Base-by-base conservation (phyloP, 2,797 vertebrate species). In the Bradypodion pumilum region DNA sequence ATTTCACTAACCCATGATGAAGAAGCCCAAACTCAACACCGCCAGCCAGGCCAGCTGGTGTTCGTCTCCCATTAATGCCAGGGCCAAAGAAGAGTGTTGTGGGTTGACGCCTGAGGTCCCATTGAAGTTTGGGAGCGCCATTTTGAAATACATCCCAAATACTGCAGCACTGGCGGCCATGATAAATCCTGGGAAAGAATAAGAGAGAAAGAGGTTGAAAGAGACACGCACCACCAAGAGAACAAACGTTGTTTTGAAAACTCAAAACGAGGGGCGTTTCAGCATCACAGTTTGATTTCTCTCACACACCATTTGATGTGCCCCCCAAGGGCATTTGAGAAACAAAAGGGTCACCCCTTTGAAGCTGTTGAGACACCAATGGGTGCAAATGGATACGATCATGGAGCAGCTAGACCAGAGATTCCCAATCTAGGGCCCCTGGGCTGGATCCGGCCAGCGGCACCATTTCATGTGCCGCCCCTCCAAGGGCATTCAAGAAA, bases 91-190 rank as follows among this genome's bases (percentile, higher is more conserved):
- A 0, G n/a, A 21, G 27, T 8, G 79, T 75, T 86, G 65, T 16
- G 90, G 4, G 29, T 76, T 40, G 75, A 77, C 8, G 3, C 92
- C 82, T 0, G 95, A 93, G 32, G 94, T 80, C 86, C 96, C 95
- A 89, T 63, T 44, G 23, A 83, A 88, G 32, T 65, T 46, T 1
- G 89, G 81, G 82, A 93, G 84, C 7, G 93, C 86, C 87, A 98
- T 86, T 95, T 96, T 96, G 92, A 98, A 99, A 91, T 98, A 99
- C 84, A 97, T 87, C 0, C 98, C 98, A 19, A 99, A 98, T 0
- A 95, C 84, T 0, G 93, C 91, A 40, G 96, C 96, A 91, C 98
- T 99, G 89, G 97, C 75, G 1, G 96, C 95, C 98, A 98, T 98
- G 92, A 96, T 91, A 75, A 95, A 66, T 6, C 98, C 98, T 99